Evolutionary conservation across 2,797 vertebrate genomes (phyloP).

Genomic region (Notolabrus celidotus): DNA sequence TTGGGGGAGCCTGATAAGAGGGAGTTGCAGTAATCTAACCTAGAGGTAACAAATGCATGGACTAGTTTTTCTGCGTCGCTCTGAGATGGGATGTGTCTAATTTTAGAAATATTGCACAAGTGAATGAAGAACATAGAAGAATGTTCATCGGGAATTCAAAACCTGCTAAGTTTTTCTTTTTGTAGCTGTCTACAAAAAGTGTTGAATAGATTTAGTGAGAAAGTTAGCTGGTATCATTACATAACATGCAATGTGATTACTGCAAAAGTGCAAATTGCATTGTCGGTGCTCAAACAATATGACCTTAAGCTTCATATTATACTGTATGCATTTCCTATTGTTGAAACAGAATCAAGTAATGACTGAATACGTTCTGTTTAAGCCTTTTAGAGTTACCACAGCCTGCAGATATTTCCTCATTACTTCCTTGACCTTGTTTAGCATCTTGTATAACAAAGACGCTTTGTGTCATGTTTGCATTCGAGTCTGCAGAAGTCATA

Average conservation of each 20-base stretch:
- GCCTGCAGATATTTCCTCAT: background rate
- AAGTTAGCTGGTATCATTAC: background rate
- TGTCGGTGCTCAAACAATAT: background rate
- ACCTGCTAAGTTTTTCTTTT: background rate
- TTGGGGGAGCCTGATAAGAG: too few relatives aligned
- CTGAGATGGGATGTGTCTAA: too few relatives aligned
- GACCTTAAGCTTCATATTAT: background rate
- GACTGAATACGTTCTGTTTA: background rate
- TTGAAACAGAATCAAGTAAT: background rate
- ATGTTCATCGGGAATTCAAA: background rate
- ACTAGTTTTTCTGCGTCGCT: too few relatives aligned
- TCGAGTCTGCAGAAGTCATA: slow-evolving; percentile 17
- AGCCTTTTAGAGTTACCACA: background rate
- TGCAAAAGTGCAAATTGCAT: background rate
- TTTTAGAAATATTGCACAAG: too few relatives aligned
- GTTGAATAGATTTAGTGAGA: background rate
- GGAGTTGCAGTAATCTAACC: too few relatives aligned
- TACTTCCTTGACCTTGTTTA: slow-evolving; percentile 28
- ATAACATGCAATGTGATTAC: background rate
- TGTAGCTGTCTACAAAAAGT: background rate
- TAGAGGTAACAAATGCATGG: too few relatives aligned
- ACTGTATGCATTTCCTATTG: background rate
- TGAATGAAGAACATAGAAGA: too few relatives aligned
- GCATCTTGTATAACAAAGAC: slow-evolving; percentile 28
- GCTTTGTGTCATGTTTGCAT: slow-evolving; percentile 46